These are phyloP conservation scores for Clinocottus analis DNA, from an alignment of 2,113 vertebrate genomes.

Conservation along the genomic window DNA sequence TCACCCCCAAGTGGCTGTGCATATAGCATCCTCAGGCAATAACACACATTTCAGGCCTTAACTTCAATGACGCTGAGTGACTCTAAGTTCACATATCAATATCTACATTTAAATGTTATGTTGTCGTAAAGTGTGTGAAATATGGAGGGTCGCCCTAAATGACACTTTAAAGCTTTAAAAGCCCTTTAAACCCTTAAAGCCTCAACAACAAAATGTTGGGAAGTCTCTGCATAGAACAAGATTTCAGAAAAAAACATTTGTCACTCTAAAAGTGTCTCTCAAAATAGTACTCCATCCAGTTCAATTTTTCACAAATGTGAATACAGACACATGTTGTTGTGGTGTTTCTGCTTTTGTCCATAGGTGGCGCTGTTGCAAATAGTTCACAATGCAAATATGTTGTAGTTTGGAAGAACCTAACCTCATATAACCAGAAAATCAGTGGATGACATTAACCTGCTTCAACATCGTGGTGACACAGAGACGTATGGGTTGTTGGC, in stretches of 20 bases:
- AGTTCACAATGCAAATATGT: no score
- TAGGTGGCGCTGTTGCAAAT: no score
- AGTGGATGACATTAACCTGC: no score
- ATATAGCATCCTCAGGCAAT: slow-evolving; percentile 31
- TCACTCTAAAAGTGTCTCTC: background rate
- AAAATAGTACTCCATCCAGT: background rate
- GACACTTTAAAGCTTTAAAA: background rate
- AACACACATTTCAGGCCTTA: background rate
- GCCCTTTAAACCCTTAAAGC: background rate
- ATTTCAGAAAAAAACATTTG: no score
- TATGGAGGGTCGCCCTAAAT: background rate
- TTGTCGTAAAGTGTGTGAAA: background rate
- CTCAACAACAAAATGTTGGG: background rate
- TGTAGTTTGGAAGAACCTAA: no score
- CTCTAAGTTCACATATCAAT: background rate
- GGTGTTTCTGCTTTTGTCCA: background rate
- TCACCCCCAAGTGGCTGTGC: slow-evolving; percentile 31
- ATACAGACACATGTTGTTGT: background rate
- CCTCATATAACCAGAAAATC: no score
- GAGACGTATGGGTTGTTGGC: no score
- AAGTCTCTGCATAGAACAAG: background rate
- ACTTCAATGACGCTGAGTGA: slow-evolving; percentile 1
- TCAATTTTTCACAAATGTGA: background rate
- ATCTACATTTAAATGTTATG: background rate
- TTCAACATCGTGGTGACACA: no score